Conservation (phyloP, 2,113 vertebrate species). For the Eulemur macaco region DNA sequence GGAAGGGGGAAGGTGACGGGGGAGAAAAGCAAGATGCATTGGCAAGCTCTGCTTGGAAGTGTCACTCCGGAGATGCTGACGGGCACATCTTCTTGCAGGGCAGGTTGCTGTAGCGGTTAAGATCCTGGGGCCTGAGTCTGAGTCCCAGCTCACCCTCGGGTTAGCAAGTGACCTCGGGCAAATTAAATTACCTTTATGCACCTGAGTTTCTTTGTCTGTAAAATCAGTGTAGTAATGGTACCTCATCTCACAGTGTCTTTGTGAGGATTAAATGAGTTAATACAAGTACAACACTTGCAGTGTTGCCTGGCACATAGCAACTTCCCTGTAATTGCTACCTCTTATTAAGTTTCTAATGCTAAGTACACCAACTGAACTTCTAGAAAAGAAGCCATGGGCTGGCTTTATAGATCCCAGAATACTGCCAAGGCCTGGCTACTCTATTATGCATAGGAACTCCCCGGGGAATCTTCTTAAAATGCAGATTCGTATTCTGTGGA, state of each 20-base stretch:
- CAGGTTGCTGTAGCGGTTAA: not conserved
- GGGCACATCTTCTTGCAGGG: not conserved
- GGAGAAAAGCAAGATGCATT: not conserved
- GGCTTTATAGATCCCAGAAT: not conserved
- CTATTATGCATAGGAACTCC: no score
- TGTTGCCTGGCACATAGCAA: not conserved
- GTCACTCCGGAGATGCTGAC: accelerated
- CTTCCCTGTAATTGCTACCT: not conserved
- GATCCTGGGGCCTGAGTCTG: not conserved
- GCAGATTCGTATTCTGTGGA: not conserved
- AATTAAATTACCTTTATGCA: not conserved
- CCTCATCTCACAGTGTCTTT: not conserved
- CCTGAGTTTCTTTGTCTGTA: not conserved
- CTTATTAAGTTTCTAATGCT: not conserved
- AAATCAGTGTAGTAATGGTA: not conserved
- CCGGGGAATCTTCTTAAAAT: not conserved
- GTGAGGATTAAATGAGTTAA: not conserved
- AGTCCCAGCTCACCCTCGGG: not conserved
- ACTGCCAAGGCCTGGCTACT: not conserved
- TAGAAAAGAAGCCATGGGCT: not conserved
- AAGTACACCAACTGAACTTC: not conserved
- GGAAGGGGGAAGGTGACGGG: not conserved
- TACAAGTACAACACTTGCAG: not conserved
- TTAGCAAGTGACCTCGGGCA: not conserved
- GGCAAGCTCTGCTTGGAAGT: not conserved